Conservation (phyloP, 1,140 invertebrate genomes). For the Drosophila hydei region DNA sequence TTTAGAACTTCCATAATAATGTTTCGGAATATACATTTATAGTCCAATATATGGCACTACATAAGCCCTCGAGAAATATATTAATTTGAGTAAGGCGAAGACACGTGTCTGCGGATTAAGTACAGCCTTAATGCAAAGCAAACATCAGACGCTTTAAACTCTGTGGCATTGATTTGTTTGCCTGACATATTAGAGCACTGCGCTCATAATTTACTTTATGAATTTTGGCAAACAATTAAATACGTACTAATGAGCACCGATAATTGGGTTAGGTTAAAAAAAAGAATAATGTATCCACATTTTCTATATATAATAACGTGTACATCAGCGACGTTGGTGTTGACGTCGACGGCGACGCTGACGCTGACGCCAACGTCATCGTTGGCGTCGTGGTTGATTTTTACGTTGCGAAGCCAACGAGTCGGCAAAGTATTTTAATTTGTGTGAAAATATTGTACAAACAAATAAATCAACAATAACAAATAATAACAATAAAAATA, state of each 20-base stretch:
- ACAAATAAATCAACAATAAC: conserved; percentile 77
- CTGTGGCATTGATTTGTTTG: conserved; percentile 52
- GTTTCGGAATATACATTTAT: background rate
- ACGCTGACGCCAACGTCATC: conserved; percentile 19
- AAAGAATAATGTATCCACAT: too few relatives aligned
- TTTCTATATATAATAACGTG: too few relatives aligned
- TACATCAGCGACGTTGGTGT: conserved; percentile 14
- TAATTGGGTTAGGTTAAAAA: conserved; percentile 73
- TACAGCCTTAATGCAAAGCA: conserved; percentile 27
- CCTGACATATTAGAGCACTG: conserved; percentile 58
- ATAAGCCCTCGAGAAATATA: too few relatives aligned
- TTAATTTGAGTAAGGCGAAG: background rate
- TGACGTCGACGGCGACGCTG: conserved; percentile 1
- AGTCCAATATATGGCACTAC: too few relatives aligned
- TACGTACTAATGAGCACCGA: conserved; percentile 73
- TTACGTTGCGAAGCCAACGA: conserved; percentile 48
- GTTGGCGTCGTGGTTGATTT: conserved; percentile 33
- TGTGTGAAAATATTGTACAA: conserved; percentile 79
- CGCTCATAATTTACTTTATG: conserved; percentile 35
- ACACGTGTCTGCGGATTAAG: conserved; percentile 26
- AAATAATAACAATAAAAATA: conserved; percentile 74
- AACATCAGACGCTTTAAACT: conserved; percentile 36
- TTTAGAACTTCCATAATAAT: background rate
- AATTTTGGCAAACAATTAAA: conserved; percentile 74
- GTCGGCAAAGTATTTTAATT: conserved; percentile 75